Evolutionary conservation across 2,797 vertebrate genomes (phyloP), one percentile per base, ranked within the genome.

Genomic region (Tenualosa ilisha): DNA sequence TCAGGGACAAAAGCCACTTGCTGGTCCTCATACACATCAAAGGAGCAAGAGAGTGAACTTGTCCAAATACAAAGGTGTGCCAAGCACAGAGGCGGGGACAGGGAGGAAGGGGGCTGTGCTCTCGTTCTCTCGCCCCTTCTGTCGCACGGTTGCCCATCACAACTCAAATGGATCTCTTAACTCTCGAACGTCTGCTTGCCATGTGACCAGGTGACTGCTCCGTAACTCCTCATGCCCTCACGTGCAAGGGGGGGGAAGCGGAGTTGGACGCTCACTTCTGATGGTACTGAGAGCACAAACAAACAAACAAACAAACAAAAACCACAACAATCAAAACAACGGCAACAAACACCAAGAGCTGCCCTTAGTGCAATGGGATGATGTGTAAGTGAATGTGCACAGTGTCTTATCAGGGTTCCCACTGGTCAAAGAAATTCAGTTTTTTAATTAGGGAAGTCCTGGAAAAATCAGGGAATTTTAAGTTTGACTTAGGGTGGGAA

Each of bases 161-260:
- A 95, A 94, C 13, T 17, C 31, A 95, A 94, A 94, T 91, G 93
- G 94, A 95, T 95, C 94, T 91, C 95, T 94, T 95, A 95, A 93
- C 91, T 94, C 93, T 94, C 93, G 94, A 95, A 95, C 94, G 92
- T 95, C 95, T 95, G 89, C 93, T 85, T 93, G 86, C 87, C 83
- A 93, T 93, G 94, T 94, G 93, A 87, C 87, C 83, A 17, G 17
- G 54, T 56, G 54, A 93, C 93, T 94, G 91, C 93, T 95, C 90
- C 86, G 92, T 93, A 94, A 95, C 93, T 20, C 72, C 5, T 79
- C 20, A 17, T 17, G 5, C 8, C 72, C 5, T 79, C 20, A 17
- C 40, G 5, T 46, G 50, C 50, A 12, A 12, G 11, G 50, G 20
- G 72, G 72, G 72, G 40, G 5, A 0, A 3, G 15, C 13, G 40